Evolutionary conservation across 2,113 vertebrate genomes (phyloP), one percentile per base, ranked within the genome.

Genomic region (Acrocephalus arundinaceus): DNA sequence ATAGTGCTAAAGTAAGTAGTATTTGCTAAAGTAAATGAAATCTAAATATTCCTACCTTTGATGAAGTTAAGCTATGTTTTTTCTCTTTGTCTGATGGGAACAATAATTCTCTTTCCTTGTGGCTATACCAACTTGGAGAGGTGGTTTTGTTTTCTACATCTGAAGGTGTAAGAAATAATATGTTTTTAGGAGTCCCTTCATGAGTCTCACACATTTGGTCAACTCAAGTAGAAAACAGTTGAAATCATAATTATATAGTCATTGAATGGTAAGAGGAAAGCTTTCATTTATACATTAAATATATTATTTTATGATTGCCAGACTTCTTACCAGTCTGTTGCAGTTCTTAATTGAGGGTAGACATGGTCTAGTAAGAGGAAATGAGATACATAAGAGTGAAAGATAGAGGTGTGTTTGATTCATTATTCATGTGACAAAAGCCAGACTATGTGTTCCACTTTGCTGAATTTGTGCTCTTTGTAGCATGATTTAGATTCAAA

Each of bases 1-100:
- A 92, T 99, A 78, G 98, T 99, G 90, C 97, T 99, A 43, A 99
- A 99, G 99, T 99, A 99, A 99, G 99, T 97, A 81, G 30, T 98
- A 89, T 70, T 93, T 94, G 57, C 66, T 89, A 63, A 96, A 96
- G 61, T 41, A 70, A 90, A 91, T 58, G 2, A 77, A 79, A 83
- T 84, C 59, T 83, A 67, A 6, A 15, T 90, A 17, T 62, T 76
- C 54, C 24, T 63, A 25, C 22, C 30, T 46, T 81, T 46, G 33
- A 87, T 84, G 67, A 55, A 85, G 12, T 92, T 95, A 92, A 37
- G 30, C 17, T n/a, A 43, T 13, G 7, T 77, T 86, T 79, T 87
- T 61, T 68, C 48, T 70, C 18, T 39, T 67, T 66, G 16, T 65
- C 30, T 68, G 58, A 39, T 14, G 18, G 22, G 35, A 72, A 35